phyloP scores from a whole-genome alignment of 2,113 vertebrate species.

The Brienomyrus brachyistius region DNA sequence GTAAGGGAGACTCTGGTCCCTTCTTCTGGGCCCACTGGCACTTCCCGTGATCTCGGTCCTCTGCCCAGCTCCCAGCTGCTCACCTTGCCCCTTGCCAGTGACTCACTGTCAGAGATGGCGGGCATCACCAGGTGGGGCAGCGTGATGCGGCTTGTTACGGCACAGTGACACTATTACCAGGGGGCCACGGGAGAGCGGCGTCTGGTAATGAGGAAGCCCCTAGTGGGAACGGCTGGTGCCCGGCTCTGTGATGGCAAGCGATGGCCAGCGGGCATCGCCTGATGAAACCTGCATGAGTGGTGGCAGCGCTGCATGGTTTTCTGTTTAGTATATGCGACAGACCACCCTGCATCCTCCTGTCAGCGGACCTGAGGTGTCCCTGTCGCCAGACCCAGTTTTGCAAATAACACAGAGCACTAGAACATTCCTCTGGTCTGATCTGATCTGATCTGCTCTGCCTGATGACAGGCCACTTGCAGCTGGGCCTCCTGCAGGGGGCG shows the following conservation, averaged over 20 bases:
- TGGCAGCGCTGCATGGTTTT: conserved; percentile 44
- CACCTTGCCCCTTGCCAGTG: not conserved
- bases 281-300: conserved; percentile 48
- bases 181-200: not conserved
- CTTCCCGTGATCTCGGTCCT: not conserved
- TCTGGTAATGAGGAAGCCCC: not conserved
- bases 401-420: conserved; percentile 12
- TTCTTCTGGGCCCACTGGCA: conserved; percentile 45
- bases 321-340: conserved; percentile 46
- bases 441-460: not conserved
- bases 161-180: not conserved
- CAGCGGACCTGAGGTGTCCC: conserved; percentile 37
- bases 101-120: not conserved
- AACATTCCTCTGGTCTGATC: not conserved
- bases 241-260: not conserved
- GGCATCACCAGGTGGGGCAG: not conserved
- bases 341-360: conserved; percentile 22
- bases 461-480: conserved; percentile 23
- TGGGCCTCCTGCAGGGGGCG: conserved; percentile 32
- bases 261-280: not conserved
- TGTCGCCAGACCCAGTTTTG: conserved; percentile 37
- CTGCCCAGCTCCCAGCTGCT: not conserved
- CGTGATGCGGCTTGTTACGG: not conserved
- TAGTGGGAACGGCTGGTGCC: not conserved
- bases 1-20: conserved; percentile 64